A percentile compares a stretch with the other conserved stretches of the same genome.
phyloP scores from a whole-genome alignment of 2,797 vertebrate species.

The Hapalemur alaotrensis region DNA sequence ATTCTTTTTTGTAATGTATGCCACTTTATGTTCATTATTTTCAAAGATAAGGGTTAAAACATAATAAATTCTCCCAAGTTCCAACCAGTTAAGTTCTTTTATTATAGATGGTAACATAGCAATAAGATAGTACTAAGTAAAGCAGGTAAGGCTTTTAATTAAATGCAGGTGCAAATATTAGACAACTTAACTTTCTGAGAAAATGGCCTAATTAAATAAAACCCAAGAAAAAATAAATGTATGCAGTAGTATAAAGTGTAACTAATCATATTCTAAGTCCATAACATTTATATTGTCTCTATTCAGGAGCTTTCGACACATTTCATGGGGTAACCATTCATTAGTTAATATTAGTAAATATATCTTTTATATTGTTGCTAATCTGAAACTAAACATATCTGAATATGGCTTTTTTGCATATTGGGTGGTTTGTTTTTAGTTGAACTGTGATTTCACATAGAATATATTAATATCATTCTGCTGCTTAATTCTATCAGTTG shows the following conservation, averaged over 20 bases:
- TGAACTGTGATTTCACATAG: background rate
- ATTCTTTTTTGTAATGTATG: background rate
- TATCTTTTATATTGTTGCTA: constrained; percentile 2
- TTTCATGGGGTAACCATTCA: background rate
- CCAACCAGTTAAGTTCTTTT: background rate
- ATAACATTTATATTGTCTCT: background rate
- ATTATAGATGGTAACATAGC: background rate
- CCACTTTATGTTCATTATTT: constrained; percentile 28
- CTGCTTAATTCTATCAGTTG: background rate
- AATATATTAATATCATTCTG: background rate
- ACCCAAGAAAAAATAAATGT: background rate
- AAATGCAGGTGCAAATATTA: background rate
- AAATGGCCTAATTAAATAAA: background rate
- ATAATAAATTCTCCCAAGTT: background rate
- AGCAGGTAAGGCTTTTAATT: background rate
- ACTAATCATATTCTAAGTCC: background rate
- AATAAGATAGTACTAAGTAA: background rate
- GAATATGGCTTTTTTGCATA: background rate
- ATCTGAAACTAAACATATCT: background rate
- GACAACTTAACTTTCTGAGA: background rate
- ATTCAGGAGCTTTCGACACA: background rate
- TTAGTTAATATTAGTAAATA: background rate
- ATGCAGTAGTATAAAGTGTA: background rate
- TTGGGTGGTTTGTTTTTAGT: background rate
- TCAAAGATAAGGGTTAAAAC: background rate